Percentiles rank a stretch among this genome's conserved stretches.
Evolutionary conservation across 2,888 invertebrate species (phyloP).

Genomic region (Tortrix viridana): DNA sequence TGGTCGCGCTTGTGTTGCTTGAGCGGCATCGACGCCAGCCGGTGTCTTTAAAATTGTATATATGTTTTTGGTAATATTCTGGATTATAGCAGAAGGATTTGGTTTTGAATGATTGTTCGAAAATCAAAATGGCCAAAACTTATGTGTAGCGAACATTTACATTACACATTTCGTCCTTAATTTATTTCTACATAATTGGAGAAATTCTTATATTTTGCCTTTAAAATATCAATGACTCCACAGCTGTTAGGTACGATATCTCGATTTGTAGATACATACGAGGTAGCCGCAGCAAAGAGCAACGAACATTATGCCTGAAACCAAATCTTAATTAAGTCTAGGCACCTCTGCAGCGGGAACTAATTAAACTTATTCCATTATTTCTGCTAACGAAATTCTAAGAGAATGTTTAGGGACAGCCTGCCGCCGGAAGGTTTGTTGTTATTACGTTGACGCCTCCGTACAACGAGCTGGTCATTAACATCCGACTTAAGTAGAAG

Average conservation of each 20-base stretch:
- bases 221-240: neutral
- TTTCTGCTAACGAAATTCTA: slow-evolving; percentile 71
- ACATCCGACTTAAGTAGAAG: no score
- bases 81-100: no score
- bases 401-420: slow-evolving; percentile 59
- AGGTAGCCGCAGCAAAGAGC: slow-evolving; percentile 56
- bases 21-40: slow-evolving; percentile 7
- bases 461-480: neutral
- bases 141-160: no score
- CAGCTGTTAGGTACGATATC: slow-evolving; percentile 3
- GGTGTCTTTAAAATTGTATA: slow-evolving; percentile 6
- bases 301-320: slow-evolving; percentile 60
- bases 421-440: slow-evolving; percentile 54
- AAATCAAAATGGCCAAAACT: no score
- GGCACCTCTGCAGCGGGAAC: slow-evolving; percentile 68
- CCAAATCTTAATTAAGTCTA: slow-evolving; percentile 77
- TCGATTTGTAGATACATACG: slow-evolving; percentile 44
- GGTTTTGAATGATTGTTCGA: no score
- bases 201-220: neutral
- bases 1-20: slow-evolving; percentile 3
- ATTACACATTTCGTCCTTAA: no score
- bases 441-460: slow-evolving; percentile 33
- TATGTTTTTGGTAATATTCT: neutral
- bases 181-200: no score
- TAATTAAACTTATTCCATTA: slow-evolving; percentile 81